Conservation (phyloP, 2,888 invertebrate species). For the Eupithecia dodoneata region DNA sequence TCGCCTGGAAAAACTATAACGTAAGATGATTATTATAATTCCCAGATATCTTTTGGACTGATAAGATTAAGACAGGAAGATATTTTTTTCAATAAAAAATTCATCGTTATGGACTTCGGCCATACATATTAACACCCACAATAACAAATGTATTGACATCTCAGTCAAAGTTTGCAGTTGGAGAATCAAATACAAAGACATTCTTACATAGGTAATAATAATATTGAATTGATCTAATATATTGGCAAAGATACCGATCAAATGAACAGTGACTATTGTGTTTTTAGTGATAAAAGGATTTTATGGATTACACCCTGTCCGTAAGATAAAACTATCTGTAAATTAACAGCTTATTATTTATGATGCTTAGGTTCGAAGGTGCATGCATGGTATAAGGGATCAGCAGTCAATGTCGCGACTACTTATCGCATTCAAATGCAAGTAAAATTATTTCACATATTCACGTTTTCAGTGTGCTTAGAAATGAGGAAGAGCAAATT, state of each 20-base stretch:
- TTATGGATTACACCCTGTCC: slow-evolving; percentile 6
- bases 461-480: too few species aligned
- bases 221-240: neutral
- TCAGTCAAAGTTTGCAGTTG: neutral
- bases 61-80: too few species aligned
- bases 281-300: slow-evolving; percentile 7
- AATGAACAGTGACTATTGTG: neutral
- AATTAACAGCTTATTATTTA: neutral
- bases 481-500: too few species aligned
- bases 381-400: neutral
- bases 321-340: slow-evolving; percentile 3
- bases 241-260: neutral
- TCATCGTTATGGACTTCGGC: too few species aligned
- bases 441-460: too few species aligned
- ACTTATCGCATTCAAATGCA: slow-evolving; percentile 32
- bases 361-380: neutral
- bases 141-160: neutral
- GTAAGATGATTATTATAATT: too few species aligned
- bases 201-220: neutral
- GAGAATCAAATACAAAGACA: neutral
- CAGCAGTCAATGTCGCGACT: slow-evolving; percentile 54
- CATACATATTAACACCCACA: neutral
- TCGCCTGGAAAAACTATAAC: too few species aligned
- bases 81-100: too few species aligned
- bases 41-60: too few species aligned